Base-by-base conservation (phyloP, 2,113 vertebrate genomes). In the Edolisoma coerulescens region DNA sequence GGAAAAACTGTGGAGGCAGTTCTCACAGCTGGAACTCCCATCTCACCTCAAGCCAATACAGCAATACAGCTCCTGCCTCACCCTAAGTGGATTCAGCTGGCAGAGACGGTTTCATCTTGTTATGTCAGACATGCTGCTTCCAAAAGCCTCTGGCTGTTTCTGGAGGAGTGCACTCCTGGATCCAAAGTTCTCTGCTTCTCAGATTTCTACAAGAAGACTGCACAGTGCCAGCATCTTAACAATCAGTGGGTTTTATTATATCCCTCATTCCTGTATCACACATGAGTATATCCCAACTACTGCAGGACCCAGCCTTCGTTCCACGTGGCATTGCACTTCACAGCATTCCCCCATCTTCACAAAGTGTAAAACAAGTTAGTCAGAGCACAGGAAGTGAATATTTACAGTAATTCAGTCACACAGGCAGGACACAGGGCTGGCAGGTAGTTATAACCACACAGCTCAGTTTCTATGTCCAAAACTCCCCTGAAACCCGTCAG, bases 21-120 rank as follows among this genome's bases (percentile, higher is more conserved):
- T 91, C 81, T 33, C 92, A 82, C 56, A 90, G 91, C 64, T 83
- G 71, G 39, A 95, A 85, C 42, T 91, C 60, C 78, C 70, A 80
- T 57, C 65, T 80, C 93, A 84, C 32, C 83, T 49, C 56, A 37
- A 76, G 91, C 64, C 89, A 76, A 49, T 9, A 41, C 27, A 70
- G 61, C 71, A 63, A 15, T 6, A 45, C 35, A 79, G 89, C 28
- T 93, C 75, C 87, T 89, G 74, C 91, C 92, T 90, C 70, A 10
- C 56, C 71, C 86, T 78, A 1, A 7, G 0, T 8, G 30, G 57
- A 41, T 65, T 63, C 70, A 63, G 84, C 63, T 70, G 88, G 76
- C 85, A 83, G 65, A 84, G 83, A 50, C 37, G 87, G 37, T 21
- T 93, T 67, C 67, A 59, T 27, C 63, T 84, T 11, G 4, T 41